Base-by-base conservation (phyloP, 2,888 invertebrate genomes). In the Mythimna ferrago region DNA sequence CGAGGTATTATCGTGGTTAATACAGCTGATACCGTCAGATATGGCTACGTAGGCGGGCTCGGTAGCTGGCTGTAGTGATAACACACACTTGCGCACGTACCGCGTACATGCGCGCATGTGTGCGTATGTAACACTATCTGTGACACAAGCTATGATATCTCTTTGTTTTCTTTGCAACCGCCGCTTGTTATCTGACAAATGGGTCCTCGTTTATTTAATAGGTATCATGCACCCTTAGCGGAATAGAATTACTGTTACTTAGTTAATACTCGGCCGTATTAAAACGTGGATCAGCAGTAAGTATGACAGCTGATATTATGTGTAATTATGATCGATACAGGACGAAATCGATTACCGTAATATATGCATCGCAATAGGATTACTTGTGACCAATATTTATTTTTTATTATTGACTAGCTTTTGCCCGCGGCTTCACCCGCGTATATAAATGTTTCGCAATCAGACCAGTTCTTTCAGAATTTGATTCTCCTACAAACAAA, bases 101-200 rank as follows among this genome's bases (percentile, higher is more conserved):
- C 21, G 77, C 74, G 71, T 64, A 60, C 71, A 63, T 57, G 53
- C 79, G 64, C 41, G 53, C 71, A 78, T 82, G 82, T 83, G 73
- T 76, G 67, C 32, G 70, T 51, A 7, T 78, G 71, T 80, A 85
- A 81, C 74, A 79, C 79, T 86, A 88, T 89, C 87, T 82, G 81
- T 88, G 87, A 90, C 89, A 91, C 90, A 88, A 87, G 86, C 83
- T 80, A 86, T 86, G 89, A 90, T 92, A 93, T 91, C 88, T 93
- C 92, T 93, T 93, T 94, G 93, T 94, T 94, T 94, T 93, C 92
- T 93, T 92, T 90, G 89, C 90, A 89, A 90, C 89, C 83, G 88
- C 89, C 89, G 86, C 88, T 86, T 85, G 87, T 89, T 93, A 92
- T 93, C 90, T 92, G 89, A 86, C 89, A 89, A 91, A 90, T 92